phyloP scores from a whole-genome alignment of 2,888 invertebrate genomes.

The Eustalomyia histrio region DNA sequence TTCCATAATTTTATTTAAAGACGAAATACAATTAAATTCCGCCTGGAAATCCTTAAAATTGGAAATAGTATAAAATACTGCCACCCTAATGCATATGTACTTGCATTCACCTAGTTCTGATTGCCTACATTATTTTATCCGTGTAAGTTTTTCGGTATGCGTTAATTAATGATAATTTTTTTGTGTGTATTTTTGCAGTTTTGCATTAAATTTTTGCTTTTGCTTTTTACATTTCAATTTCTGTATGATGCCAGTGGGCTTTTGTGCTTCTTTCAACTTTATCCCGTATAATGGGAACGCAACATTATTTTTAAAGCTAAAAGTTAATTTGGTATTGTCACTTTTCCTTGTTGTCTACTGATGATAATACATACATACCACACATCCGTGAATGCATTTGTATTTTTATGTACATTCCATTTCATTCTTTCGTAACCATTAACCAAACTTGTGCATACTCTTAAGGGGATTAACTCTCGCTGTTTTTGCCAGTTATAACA shows the following conservation, averaged over 20 bases:
- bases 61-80: too few relatives aligned
- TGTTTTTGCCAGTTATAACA: slow-evolving; percentile 42
- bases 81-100: neutral
- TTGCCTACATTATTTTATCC: slow-evolving; percentile 49
- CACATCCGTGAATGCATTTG: slow-evolving; percentile 1
- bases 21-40: too few relatives aligned
- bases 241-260: slow-evolving; percentile 34
- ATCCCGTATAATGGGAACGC: slow-evolving; percentile 56
- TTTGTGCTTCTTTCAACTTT: slow-evolving; percentile 44
- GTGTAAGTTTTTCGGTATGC: slow-evolving; percentile 32
- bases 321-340: slow-evolving; percentile 65
- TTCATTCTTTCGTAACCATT: slow-evolving; percentile 29
- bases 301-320: slow-evolving; percentile 65
- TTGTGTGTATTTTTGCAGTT: slow-evolving; percentile 13
- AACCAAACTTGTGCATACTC: slow-evolving; percentile 29
- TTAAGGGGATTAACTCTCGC: slow-evolving; percentile 56
- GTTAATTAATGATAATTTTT: slow-evolving; percentile 53
- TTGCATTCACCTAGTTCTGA: slow-evolving; percentile 50
- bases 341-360: slow-evolving; percentile 61
- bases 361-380: slow-evolving; percentile 37
- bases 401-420: slow-evolving; percentile 24
- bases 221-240: slow-evolving; percentile 23
- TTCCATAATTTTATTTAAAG: too few relatives aligned
- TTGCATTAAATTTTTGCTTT: slow-evolving; percentile 4
- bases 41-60: too few relatives aligned